phyloP scores from a whole-genome alignment of 2,888 invertebrate species.

The Azorinus chamasolen region DNA sequence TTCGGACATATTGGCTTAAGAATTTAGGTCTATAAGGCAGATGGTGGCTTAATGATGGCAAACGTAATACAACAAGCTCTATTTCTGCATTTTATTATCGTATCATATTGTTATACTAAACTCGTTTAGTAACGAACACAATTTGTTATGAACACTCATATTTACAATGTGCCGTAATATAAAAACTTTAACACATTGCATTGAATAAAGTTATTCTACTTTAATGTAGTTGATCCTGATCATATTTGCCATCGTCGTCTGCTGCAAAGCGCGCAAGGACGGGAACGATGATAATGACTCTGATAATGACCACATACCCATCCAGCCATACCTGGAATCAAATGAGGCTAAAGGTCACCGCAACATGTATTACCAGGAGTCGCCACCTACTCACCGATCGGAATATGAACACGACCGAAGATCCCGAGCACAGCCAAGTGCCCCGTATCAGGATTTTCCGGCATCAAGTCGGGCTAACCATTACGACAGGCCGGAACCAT shows the following conservation, averaged over 20 bases:
- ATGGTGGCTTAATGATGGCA: too few species aligned
- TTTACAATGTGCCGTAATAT: too few species aligned
- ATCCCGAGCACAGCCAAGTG: not conserved
- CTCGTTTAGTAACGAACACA: too few species aligned
- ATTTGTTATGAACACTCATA: too few species aligned
- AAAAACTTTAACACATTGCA: too few species aligned
- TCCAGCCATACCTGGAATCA: constrained; percentile 53
- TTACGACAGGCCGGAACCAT: constrained; percentile 38
- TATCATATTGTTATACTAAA: too few species aligned
- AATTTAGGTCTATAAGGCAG: too few species aligned
- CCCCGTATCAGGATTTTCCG: not conserved
- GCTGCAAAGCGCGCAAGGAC: constrained; percentile 37
- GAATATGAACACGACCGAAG: not conserved
- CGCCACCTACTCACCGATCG: constrained; percentile 10
- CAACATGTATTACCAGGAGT: constrained; percentile 30
- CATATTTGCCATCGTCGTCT: constrained; percentile 51
- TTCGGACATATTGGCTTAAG: too few species aligned
- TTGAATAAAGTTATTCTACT: too few species aligned
- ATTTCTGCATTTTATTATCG: too few species aligned
- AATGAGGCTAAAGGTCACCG: constrained; percentile 32
- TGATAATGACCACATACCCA: constrained; percentile 49
- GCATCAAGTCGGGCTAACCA: constrained; percentile 11
- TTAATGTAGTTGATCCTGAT: constrained; percentile 54
- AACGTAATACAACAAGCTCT: too few species aligned
- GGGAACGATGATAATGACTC: constrained; percentile 31